Evolutionary conservation across 1,140 invertebrate species (phyloP).

Genomic region (Physella acuta): DNA sequence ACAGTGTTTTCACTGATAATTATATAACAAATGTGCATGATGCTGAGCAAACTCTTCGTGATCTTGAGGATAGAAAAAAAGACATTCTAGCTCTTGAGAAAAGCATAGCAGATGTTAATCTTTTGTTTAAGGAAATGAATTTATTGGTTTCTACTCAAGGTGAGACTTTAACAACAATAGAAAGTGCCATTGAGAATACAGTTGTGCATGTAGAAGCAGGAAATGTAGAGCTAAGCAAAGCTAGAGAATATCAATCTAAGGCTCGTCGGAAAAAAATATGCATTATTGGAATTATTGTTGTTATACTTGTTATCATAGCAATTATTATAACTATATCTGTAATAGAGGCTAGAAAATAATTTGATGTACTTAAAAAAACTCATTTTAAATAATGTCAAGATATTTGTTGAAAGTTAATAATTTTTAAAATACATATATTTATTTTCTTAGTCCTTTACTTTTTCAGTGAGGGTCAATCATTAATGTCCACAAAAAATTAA

Average conservation of each 20-base stretch:
- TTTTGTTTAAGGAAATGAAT: constrained; percentile 45
- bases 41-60: constrained; percentile 37
- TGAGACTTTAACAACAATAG: constrained; percentile 41
- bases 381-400: too few species aligned
- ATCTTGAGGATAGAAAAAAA: constrained; percentile 64
- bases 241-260: constrained; percentile 29
- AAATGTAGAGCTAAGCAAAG: constrained; percentile 33
- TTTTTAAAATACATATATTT: too few species aligned
- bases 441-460: too few species aligned
- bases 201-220: constrained; percentile 33
- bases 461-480: too few species aligned
- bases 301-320: constrained; percentile 32
- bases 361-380: too few species aligned
- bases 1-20: constrained; percentile 38
- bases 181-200: constrained; percentile 33
- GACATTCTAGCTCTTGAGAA: constrained; percentile 42
- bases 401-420: too few species aligned
- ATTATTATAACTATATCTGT: too few species aligned
- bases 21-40: constrained; percentile 38
- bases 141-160: constrained; percentile 41
- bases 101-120: constrained; percentile 42
- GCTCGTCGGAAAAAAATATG: constrained; percentile 37
- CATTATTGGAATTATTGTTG: constrained; percentile 33
- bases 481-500: too few species aligned
- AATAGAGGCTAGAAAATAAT: too few species aligned